phyloP scores from a whole-genome alignment of 53 echinoderm and acorn worm species.

The Hippasteria phrygiana region DNA sequence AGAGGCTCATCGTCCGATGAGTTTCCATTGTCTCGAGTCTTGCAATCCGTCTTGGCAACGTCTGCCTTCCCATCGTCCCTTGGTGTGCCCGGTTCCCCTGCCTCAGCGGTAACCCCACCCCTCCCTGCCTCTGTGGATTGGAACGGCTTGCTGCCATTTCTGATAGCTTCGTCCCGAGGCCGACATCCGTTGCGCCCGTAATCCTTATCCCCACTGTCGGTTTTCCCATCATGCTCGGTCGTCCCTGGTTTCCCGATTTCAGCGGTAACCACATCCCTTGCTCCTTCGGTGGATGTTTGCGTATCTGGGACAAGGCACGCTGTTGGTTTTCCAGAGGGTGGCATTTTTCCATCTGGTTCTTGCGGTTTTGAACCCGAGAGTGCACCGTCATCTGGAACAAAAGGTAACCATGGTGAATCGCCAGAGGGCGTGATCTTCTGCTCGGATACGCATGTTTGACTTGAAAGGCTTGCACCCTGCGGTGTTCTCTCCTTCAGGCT shows the following conservation, averaged over 20 bases:
- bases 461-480: neutral
- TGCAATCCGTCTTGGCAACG: slow-evolving; percentile 15
- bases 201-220: neutral
- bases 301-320: slow-evolving; percentile 3
- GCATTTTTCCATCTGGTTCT: neutral
- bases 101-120: slow-evolving; percentile 6
- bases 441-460: neutral
- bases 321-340: slow-evolving; percentile 13
- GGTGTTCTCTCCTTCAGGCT: neutral
- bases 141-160: neutral
- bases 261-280: neutral
- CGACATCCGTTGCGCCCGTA: neutral
- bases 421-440: neutral
- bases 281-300: neutral
- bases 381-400: neutral
- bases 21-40: neutral
- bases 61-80: slow-evolving; percentile 47
- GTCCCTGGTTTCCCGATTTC: neutral
- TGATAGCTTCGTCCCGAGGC: too few species aligned
- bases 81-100: slow-evolving; percentile 25
- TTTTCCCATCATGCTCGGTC: slow-evolving; percentile 1
- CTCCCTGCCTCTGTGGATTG: neutral
- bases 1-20: slow-evolving; percentile 42
- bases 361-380: neutral
- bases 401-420: neutral